Evolutionary conservation across 2,113 vertebrate species (phyloP).

Genomic region (Anser cygnoides): DNA sequence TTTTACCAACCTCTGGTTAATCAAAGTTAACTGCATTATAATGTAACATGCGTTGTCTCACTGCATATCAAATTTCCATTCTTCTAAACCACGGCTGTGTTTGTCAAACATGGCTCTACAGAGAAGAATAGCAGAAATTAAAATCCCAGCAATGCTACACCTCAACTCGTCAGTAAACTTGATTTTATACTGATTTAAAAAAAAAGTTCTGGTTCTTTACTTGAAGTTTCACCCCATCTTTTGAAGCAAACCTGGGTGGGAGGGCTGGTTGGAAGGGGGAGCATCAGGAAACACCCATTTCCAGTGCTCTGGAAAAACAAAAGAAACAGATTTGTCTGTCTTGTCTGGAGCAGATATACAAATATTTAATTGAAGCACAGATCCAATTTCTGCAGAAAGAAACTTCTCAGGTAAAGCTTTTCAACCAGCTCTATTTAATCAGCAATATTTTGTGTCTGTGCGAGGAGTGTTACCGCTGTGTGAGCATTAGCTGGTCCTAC

Average conservation of each 20-base stretch:
- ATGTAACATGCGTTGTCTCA: background rate
- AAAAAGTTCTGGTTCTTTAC: background rate
- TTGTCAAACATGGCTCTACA: background rate
- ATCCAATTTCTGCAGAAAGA: background rate
- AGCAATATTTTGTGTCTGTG: background rate
- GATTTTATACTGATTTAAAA: background rate
- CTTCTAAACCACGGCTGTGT: fast-evolving
- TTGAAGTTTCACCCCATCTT: background rate
- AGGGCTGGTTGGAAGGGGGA: background rate
- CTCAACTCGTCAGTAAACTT: background rate
- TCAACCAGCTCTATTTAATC: background rate
- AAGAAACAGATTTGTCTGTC: background rate
- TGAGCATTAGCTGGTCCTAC: background rate
- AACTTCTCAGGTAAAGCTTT: constrained; percentile 1
- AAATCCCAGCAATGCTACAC: background rate
- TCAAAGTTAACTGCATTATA: constrained; percentile 29
- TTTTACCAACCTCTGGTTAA: constrained; percentile 37
- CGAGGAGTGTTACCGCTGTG: background rate
- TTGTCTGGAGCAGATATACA: background rate
- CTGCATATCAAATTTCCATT: background rate
- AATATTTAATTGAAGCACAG: background rate
- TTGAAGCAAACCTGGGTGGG: background rate
- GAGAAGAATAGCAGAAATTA: background rate
- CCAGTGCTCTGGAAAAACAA: background rate
- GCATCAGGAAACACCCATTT: background rate